Evolutionary conservation across 2,113 vertebrate genomes (phyloP), one percentile per base, ranked within the genome.

Genomic region (Myodes glareolus): DNA sequence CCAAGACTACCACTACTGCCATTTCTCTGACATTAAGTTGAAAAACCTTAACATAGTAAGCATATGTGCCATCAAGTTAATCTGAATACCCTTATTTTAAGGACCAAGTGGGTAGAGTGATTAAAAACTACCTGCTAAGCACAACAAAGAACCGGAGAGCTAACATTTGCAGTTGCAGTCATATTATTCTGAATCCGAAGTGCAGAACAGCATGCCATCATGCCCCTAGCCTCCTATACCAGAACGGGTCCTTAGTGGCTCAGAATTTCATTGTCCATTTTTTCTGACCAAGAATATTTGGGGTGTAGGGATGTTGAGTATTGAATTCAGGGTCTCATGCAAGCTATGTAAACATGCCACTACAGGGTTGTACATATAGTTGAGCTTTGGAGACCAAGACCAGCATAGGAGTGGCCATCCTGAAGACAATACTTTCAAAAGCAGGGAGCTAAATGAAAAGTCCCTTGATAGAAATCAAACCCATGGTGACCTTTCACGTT

Each of bases 141-240:
- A 63, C 39, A 95, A 82, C 12, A 81, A 73, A 90, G 31, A 87
- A 7, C 65, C 13, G 52, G 19, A 92, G 16, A 81, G 58, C 7
- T 72, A 92, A 72, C 87, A 72, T 52, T 21, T 91, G 33, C 92
- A 95, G 23, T 11, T 91, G 25, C 92, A 94, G 23, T 14, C 27
- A 84, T 5, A 11, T 91, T 80, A 94, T 47, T 86, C 61, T 92
- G 75, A 95, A 81, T 94, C 55, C 45, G 77, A 94, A 92, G 23
- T 2, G 84, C 55, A 75, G 31, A 77, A 77, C 58, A 88, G 27
- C 47, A 72, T 70, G 47, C 25, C 33, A 82, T 77, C 2, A 90
- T 67, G 33, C 70, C 39, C 11, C 55, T 21, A 81, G 25, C 2
- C 14, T 33, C 12, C 58, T 81, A 4, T 45, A 72, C 55, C 50